Percentiles rank a stretch among this genome's conserved stretches.
Evolutionary conservation across 2,113 vertebrate species (phyloP).

Genomic region (Mormyrus iriodes): DNA sequence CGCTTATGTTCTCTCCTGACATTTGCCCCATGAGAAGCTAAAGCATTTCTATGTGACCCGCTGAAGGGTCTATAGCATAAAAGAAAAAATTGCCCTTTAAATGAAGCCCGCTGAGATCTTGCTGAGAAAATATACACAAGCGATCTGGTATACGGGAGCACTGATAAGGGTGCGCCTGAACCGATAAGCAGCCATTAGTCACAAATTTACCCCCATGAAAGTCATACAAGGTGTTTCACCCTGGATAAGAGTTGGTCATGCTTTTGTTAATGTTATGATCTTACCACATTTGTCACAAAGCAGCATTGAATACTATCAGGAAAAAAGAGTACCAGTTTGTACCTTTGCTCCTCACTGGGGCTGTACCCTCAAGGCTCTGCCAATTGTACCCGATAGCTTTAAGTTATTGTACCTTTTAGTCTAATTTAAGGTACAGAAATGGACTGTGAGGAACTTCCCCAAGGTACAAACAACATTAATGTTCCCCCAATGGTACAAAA

Average conservation of each 20-base stretch:
- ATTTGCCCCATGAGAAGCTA: background rate
- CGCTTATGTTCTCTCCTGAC: constrained; percentile 7
- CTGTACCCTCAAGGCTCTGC: background rate
- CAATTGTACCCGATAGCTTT: background rate
- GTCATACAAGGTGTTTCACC: background rate
- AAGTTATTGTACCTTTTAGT: too few relatives aligned
- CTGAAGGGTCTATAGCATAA: background rate
- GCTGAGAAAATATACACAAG: background rate
- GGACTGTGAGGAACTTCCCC: background rate
- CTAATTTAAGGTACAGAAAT: too few relatives aligned
- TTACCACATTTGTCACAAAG: background rate
- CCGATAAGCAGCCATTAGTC: background rate
- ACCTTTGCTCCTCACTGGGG: background rate
- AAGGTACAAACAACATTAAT: too few relatives aligned
- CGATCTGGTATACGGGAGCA: background rate
- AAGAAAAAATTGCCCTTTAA: background rate
- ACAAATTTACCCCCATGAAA: background rate
- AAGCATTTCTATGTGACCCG: background rate
- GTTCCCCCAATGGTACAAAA: too few relatives aligned
- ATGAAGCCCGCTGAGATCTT: constrained; percentile 15
- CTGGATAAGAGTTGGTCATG: background rate
- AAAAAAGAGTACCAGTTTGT: too few relatives aligned
- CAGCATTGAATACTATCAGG: background rate
- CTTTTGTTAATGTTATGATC: background rate
- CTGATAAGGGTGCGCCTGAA: background rate